Evolutionary conservation across 1,140 invertebrate species (phyloP).

Genomic region (Panagrolaimus sp.): DNA sequence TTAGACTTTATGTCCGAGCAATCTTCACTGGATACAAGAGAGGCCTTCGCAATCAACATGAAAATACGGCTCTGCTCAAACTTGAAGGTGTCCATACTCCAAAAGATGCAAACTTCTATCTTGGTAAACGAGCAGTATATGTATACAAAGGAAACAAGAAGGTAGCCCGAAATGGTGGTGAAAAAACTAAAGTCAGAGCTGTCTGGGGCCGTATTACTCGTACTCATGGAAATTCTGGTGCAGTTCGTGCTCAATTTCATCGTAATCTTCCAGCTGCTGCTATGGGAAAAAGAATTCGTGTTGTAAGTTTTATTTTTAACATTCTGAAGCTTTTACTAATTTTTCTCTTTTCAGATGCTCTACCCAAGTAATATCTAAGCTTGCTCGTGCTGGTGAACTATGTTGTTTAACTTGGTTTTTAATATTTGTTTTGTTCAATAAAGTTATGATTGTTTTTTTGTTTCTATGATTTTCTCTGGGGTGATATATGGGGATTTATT

Average conservation of each 20-base stretch:
- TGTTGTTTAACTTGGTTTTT: too few relatives aligned
- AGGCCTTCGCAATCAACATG: conserved; percentile 90
- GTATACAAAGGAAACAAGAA: conserved; percentile 79
- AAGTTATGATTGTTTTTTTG: too few relatives aligned
- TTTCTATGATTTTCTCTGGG: too few relatives aligned
- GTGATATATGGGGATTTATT: too few relatives aligned
- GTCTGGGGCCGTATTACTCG: conserved; percentile 98
- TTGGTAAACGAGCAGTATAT: conserved; percentile 91
- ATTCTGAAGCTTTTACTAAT: conserved; percentile 27
- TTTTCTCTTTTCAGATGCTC: conserved; percentile 67
- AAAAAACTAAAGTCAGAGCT: conserved; percentile 76
- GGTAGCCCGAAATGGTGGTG: conserved; percentile 73
- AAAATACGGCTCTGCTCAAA: conserved; percentile 89
- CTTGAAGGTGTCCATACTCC: conserved; percentile 80
- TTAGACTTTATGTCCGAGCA: conserved; percentile 84
- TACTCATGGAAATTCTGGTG: conserved; percentile 89
- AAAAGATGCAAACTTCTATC: conserved; percentile 80
- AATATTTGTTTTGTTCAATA: too few relatives aligned
- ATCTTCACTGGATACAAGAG: conserved; percentile 97
- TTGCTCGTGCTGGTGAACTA: too few relatives aligned
- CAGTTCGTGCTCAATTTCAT: conserved; percentile 91
- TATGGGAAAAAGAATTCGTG: conserved; percentile 91
- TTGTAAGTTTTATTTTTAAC: conserved; percentile 72
- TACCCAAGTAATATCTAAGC: conserved; percentile 69
- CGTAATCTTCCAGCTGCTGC: conserved; percentile 89